A percentile compares a stretch with the other conserved stretches of the same genome.
Evolutionary conservation across 2,113 vertebrate genomes (phyloP).

Genomic region (Dicentrarchus labrax): DNA sequence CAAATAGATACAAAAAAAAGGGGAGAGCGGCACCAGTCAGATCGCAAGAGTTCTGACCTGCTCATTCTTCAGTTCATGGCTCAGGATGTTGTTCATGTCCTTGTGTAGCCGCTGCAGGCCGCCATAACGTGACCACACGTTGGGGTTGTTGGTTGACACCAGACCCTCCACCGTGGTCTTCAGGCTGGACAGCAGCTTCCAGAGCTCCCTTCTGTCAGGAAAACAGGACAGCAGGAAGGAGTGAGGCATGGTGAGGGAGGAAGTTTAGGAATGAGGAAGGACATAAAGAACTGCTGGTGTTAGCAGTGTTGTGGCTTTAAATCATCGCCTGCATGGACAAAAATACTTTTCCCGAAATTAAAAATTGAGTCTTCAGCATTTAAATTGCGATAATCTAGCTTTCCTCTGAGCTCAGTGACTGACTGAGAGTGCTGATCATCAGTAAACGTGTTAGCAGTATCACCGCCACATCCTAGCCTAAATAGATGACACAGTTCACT

Average conservation of each 20-base stretch:
- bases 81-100: slow-evolving; percentile 97
- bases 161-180: slow-evolving; percentile 98
- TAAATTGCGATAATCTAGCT: neutral
- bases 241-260: neutral
- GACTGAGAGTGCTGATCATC: neutral
- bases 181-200: slow-evolving; percentile 94
- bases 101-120: slow-evolving; percentile 95
- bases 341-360: neutral
- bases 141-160: slow-evolving; percentile 94
- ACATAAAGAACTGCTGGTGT: slow-evolving; percentile 43
- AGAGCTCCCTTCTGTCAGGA: slow-evolving; percentile 90
- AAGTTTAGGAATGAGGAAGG: slow-evolving; percentile 42
- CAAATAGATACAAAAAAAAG: neutral
- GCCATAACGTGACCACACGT: slow-evolving; percentile 98
- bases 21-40: neutral
- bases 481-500: neutral
- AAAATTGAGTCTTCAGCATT: slow-evolving; percentile 24
- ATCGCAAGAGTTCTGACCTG: slow-evolving; percentile 83
- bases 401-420: neutral
- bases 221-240: slow-evolving; percentile 20
- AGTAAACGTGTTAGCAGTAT: neutral
- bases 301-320: slow-evolving; percentile 38
- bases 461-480: neutral
- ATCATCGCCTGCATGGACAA: slow-evolving; percentile 22
- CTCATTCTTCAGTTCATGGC: slow-evolving; percentile 93